Evolutionary conservation across 2,113 vertebrate species (phyloP), one percentile per base, ranked within the genome.

Genomic region (Chloroceryle aenea): DNA sequence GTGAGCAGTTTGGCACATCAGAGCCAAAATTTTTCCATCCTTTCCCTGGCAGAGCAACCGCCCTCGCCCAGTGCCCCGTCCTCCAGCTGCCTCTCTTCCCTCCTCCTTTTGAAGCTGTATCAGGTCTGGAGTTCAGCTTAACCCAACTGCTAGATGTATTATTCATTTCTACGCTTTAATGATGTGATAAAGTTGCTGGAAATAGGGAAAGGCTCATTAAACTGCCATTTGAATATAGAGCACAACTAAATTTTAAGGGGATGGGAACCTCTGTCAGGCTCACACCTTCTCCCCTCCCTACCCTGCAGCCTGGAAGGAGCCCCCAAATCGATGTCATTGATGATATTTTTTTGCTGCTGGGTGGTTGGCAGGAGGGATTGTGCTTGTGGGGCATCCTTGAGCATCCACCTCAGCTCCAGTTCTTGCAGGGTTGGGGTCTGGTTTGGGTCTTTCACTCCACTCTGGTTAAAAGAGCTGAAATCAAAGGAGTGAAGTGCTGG

Each of bases 171-270:
- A 72, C 0, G 25, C 98, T 98, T 98, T 98, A 98, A 98, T 98
- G 98, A 98, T 98, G 98, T 98, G 98, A 98, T 98, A 98, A 98
- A 98, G 97, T 98, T 98, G 97, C 98, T 98, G 89, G 98, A 98
- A 98, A 98, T 96, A 96, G 97, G 98, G 97, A 97, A 97, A 97
- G 97, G 96, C 98, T 98, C 98, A 98, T 98, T 98, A 98, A 98
- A 97, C 97, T 97, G 97, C 97, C 97, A 97, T 98, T 98, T 98
- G 98, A 98, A 98, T 98, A 98, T 97, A 97, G 98, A 98, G 97
- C 98, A 97, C 96, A 98, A 97, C 95, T 96, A 64, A 76, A 73
- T 97, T 97, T 93, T 90, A 92, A 97, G 91, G 92, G 92, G 97
- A 97, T 92, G 86, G 95, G 64, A 95, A 88, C 95, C 69, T 93